Evolutionary conservation across 2,113 vertebrate species (phyloP), one percentile per base, ranked within the genome.

Genomic region (Pteropus alecto): DNA sequence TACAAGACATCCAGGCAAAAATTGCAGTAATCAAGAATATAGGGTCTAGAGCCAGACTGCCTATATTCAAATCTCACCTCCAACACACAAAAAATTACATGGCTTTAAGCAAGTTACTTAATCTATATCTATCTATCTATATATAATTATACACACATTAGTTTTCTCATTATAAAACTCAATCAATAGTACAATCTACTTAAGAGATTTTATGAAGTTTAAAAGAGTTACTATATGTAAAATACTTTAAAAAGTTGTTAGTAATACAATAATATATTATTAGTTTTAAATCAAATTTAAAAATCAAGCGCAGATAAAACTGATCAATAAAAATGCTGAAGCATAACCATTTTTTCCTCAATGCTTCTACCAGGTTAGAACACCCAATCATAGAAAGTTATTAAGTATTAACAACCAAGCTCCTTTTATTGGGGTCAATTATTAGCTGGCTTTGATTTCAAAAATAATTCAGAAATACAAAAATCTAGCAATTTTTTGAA

Each of bases 241-340:
- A 87, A 74, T 46, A 70, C 11, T 81, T 79, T 79, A 28, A 74
- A 48, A 2, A 86, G 18, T 41, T 4, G 6, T 71, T 90, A 54
- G 13, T 77, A 73, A 79, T 43, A 78, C 33, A 79, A 82, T n/a
- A 82, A 16, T 9, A 70, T 35, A 46, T 9, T 67, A 79, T 73
- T 95, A 81, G 38, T 90, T 67, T 85, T 58, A 60, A 81, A 90
- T 41, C 38, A 56, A 58, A 48, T 67, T 54, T 89, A 13, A 93
- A 97, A 97, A 90, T 41, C 22, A 85, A 89, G 22, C 22, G 93
- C 30, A 60, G 14, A 86, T 65, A 76, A 74, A 24, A 95, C 61
- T 41, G 81, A 51, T 58, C 51, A 76, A 65, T 73, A 65, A 79
- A 95, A 95, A 95, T 35, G 14, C 3, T 71, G 2, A 76, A 87